These are phyloP conservation scores for Meliscaeva auricollis DNA, from an alignment of 2,888 invertebrate genomes.

Conservation along the genomic window DNA sequence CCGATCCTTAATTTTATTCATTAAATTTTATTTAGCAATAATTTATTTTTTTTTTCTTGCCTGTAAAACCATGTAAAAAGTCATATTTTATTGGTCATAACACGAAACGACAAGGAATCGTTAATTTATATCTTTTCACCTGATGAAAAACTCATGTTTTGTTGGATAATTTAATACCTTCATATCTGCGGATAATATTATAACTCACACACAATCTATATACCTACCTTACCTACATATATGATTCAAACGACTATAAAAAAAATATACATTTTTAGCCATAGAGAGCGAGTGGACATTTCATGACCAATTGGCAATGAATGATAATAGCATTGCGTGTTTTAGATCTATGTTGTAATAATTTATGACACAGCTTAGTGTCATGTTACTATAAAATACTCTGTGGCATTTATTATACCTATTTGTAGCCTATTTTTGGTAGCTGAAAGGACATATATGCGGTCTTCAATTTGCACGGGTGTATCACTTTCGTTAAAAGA, in stretches of 20 bases:
- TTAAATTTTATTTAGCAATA: not conserved
- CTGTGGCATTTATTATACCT: constrained; percentile 9
- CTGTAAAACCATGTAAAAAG: not conserved
- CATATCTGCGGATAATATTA: not conserved
- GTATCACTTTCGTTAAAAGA: not conserved
- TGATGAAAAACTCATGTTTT: not conserved
- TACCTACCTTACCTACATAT: no score
- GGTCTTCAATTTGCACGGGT: not conserved
- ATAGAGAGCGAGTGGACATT: constrained; percentile 4
- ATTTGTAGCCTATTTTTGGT: not conserved
- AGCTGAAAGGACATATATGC: constrained; percentile 2
- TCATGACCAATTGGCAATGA: constrained; percentile 28
- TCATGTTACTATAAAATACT: constrained; percentile 35
- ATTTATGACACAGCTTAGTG: constrained; percentile 25
- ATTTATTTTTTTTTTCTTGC: not conserved
- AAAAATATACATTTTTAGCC: not conserved
- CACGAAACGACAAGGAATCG: not conserved
- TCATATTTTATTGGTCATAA: not conserved
- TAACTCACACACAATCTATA: not conserved
- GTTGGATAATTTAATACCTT: not conserved
- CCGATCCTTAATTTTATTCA: not conserved
- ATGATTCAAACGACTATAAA: constrained; percentile 9
- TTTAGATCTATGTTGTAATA: constrained; percentile 13
- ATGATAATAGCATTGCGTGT: constrained; percentile 31
- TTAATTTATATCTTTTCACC: not conserved